Conservation (phyloP, 1,140 invertebrate species). For the Andrena cerasifolii region DNA sequence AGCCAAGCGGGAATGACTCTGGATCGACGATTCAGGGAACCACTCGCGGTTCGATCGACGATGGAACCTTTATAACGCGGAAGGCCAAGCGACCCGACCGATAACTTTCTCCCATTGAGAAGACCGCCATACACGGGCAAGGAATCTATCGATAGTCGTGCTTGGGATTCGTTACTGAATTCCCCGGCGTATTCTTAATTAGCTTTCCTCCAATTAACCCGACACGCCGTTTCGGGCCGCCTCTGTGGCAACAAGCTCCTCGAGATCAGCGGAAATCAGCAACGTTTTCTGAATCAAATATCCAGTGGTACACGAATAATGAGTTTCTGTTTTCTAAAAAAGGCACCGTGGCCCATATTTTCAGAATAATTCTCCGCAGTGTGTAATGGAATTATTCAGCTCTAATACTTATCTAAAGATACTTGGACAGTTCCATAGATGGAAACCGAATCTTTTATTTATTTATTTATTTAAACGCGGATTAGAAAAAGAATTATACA, state of each 20-base stretch:
- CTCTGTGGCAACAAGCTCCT: background rate
- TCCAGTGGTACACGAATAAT: no score
- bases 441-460: no score
- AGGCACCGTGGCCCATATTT: no score
- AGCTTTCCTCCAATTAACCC: slow-evolving; percentile 26
- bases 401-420: no score
- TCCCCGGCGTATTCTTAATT: slow-evolving; percentile 22
- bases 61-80: slow-evolving; percentile 40
- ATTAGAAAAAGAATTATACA: no score
- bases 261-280: slow-evolving; percentile 1
- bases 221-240: background rate
- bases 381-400: no score
- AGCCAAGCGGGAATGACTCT: background rate
- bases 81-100: slow-evolving; percentile 25
- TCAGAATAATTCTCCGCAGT: no score
- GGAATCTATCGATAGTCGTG: slow-evolving; percentile 29
- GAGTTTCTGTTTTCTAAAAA: no score
- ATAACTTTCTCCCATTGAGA: slow-evolving; percentile 54
- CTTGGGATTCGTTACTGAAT: slow-evolving; percentile 23
- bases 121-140: slow-evolving; percentile 38
- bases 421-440: no score
- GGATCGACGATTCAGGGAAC: background rate
- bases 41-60: slow-evolving; percentile 22
- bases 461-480: no score
- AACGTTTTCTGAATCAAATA: background rate